Conservation (phyloP, 1,140 invertebrate genomes). For the Telenomus remus region DNA sequence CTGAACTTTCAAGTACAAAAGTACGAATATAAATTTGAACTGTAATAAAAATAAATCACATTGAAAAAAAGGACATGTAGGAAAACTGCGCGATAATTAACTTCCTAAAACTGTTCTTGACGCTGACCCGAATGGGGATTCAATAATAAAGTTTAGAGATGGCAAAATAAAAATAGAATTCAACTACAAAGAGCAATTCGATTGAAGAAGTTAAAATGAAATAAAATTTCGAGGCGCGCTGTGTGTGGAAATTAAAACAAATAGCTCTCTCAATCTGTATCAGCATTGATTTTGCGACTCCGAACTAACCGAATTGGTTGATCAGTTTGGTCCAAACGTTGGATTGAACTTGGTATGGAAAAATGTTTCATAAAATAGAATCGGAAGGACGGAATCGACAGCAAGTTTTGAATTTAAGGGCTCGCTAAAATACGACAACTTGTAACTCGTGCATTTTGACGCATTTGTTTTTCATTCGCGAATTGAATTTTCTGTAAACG, state of each 20-base stretch:
- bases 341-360: slow-evolving; percentile 21
- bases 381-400: slow-evolving; percentile 24
- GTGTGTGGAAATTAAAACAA: too few relatives aligned
- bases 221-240: too few relatives aligned
- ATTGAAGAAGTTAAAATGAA: too few relatives aligned
- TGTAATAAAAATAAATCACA: too few relatives aligned
- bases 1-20: background rate
- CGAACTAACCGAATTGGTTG: slow-evolving; percentile 7
- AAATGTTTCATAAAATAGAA: slow-evolving; percentile 8
- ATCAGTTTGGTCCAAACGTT: too few relatives aligned
- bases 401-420: slow-evolving; percentile 29
- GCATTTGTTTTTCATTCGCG: slow-evolving; percentile 26
- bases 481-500: slow-evolving; percentile 17
- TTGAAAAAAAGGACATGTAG: background rate
- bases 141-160: too few relatives aligned
- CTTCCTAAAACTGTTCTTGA: background rate
- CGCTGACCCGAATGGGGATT: too few relatives aligned
- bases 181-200: background rate
- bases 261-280: background rate
- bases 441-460: slow-evolving; percentile 29
- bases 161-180: too few relatives aligned
- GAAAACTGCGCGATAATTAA: too few relatives aligned
- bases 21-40: background rate
- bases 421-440: background rate
- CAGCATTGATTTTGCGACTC: slow-evolving; percentile 1